Conservation (phyloP, 1,140 invertebrate species). For the Drosophila neocordata region DNA sequence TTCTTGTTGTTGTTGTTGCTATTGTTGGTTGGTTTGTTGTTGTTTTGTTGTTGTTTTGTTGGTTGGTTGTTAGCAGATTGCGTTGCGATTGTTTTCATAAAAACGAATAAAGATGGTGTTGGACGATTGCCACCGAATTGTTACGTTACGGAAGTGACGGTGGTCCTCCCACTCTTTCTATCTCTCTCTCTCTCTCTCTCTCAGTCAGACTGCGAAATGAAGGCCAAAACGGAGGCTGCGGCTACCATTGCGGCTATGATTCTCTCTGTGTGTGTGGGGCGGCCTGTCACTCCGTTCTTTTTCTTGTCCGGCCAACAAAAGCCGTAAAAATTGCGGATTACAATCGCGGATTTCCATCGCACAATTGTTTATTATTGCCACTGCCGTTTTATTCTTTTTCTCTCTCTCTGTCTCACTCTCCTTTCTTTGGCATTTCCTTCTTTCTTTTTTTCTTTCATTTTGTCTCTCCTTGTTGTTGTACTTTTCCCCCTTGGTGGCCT, state of each 20-base stretch:
- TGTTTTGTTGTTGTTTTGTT: slow-evolving; percentile 28
- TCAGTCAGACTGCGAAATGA: not conserved
- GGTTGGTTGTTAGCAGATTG: slow-evolving; percentile 62
- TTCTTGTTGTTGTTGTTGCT: slow-evolving; percentile 45
- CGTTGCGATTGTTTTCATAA: slow-evolving; percentile 66
- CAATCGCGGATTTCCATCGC: slow-evolving; percentile 81
- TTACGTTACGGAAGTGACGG: slow-evolving; percentile 59
- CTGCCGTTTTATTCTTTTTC: slow-evolving; percentile 27
- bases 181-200: not conserved
- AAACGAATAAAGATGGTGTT: slow-evolving; percentile 69
- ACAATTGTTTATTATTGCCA: slow-evolving; percentile 79
- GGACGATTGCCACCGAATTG: slow-evolving; percentile 52
- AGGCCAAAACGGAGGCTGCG: not conserved
- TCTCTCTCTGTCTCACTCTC: slow-evolving; percentile 36
- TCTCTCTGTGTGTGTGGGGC: too few relatives aligned
- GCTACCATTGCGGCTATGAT: slow-evolving; percentile 9
- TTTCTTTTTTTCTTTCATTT: not conserved
- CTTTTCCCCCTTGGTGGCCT: slow-evolving; percentile 16
- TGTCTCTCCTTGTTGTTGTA: not conserved
- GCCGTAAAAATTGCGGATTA: slow-evolving; percentile 83
- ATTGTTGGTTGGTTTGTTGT: not conserved
- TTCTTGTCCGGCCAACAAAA: slow-evolving; percentile 51
- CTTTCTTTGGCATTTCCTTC: slow-evolving; percentile 41
- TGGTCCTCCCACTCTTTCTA: too few relatives aligned
- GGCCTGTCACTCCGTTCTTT: too few relatives aligned